Percentiles rank a stretch among this genome's conserved stretches.
Conservation (phyloP, 1,140 invertebrate species). For the Dinoponera quadriceps region DNA sequence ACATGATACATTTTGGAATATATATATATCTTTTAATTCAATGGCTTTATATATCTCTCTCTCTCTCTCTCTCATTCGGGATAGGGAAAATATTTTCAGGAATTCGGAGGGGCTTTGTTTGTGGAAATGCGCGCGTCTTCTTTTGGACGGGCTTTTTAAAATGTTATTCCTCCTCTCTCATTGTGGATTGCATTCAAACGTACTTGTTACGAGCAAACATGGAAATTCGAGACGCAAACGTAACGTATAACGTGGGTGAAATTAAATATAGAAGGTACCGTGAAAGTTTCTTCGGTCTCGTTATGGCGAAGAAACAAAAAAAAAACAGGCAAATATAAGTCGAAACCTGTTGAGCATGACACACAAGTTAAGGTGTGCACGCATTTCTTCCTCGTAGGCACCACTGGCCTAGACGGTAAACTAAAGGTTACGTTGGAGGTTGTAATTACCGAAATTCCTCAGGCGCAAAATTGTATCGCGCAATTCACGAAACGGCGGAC, state of each 20-base stretch:
- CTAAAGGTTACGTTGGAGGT: background rate
- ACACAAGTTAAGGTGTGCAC: conserved; percentile 13
- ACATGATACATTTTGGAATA: background rate
- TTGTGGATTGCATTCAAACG: background rate
- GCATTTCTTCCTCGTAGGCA: conserved; percentile 22
- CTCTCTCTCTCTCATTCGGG: background rate
- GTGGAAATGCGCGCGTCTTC: no score
- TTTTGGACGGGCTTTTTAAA: background rate
- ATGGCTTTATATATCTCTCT: background rate
- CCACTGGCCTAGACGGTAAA: conserved; percentile 19
- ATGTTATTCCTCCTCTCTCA: background rate
- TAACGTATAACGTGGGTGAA: background rate
- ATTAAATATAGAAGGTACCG: background rate
- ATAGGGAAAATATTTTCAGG: background rate
- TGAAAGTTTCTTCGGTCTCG: conserved; percentile 12
- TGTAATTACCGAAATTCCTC: conserved; percentile 7
- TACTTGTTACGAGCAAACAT: background rate
- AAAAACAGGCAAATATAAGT: conserved; percentile 3
- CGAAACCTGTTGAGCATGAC: conserved; percentile 51
- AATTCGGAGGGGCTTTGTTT: background rate
- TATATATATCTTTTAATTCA: background rate
- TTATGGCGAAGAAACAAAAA: background rate
- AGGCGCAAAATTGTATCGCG: background rate
- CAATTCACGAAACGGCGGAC: background rate
- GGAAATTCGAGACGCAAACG: conserved; percentile 3